Percentiles rank a stretch among this genome's conserved stretches.
Evolutionary conservation across 1,140 invertebrate genomes (phyloP).

Genomic region (Gyrodactylus bullatarudis): DNA sequence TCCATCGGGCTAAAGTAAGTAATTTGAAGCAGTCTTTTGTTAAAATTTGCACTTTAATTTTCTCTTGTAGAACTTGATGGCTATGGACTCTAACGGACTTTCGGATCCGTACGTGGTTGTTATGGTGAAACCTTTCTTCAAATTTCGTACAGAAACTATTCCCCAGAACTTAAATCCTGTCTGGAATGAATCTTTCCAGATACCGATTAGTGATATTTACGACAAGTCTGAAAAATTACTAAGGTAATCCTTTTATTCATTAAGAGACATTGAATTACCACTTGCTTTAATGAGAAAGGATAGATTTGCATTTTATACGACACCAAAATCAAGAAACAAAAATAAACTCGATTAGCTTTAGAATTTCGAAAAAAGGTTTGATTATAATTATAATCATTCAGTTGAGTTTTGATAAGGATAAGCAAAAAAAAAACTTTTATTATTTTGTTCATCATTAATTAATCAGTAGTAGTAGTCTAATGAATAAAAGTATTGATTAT

Average conservation of each 20-base stretch:
- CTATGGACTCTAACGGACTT: constrained; percentile 56
- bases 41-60: background rate
- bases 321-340: too few relatives aligned
- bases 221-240: background rate
- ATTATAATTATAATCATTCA: too few relatives aligned
- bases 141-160: constrained; percentile 47
- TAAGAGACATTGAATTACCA: background rate
- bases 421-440: too few relatives aligned
- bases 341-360: too few relatives aligned
- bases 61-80: constrained; percentile 27
- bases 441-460: too few relatives aligned
- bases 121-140: constrained; percentile 17
- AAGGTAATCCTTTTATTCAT: background rate
- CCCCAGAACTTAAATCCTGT: constrained; percentile 64
- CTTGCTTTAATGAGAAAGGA: too few relatives aligned
- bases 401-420: too few relatives aligned
- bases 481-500: too few relatives aligned
- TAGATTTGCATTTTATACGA: too few relatives aligned
- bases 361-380: too few relatives aligned
- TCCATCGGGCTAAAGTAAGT: background rate
- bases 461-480: too few relatives aligned
- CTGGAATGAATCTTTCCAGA: constrained; percentile 45
- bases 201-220: background rate
- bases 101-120: constrained; percentile 44
- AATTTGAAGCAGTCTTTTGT: background rate